Conservation (phyloP, 2,797 vertebrate species). For the Melopsittacus undulatus region DNA sequence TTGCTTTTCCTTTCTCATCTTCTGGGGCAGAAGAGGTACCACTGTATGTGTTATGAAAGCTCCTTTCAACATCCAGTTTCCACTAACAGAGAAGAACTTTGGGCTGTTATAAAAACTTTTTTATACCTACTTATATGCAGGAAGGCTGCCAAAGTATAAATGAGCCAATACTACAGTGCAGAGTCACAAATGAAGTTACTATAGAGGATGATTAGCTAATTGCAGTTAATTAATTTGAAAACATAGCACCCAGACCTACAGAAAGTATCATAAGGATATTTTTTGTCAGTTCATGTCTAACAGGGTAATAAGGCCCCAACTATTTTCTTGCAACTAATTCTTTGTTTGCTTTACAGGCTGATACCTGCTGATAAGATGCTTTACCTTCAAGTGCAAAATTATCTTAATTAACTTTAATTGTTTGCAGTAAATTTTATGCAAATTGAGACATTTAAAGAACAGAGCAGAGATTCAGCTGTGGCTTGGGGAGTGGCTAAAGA, state of each 20-base stretch:
- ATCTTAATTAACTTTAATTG: conserved; percentile 74
- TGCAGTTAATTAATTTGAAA: conserved; percentile 62
- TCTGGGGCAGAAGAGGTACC: neutral
- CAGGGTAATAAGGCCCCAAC: neutral
- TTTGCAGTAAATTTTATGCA: conserved; percentile 61
- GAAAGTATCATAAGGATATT: neutral
- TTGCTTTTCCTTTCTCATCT: neutral
- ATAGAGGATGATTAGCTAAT: conserved; percentile 67
- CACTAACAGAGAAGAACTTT: neutral
- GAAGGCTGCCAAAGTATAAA: conserved; percentile 15
- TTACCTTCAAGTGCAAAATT: conserved; percentile 68
- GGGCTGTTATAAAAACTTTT: neutral
- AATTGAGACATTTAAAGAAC: conserved; percentile 12
- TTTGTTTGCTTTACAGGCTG: conserved; percentile 66
- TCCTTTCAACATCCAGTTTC: neutral
- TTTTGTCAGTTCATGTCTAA: neutral
- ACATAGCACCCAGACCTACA: neutral
- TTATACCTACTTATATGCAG: neutral
- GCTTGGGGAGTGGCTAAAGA: neutral
- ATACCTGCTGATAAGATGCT: conserved; percentile 67
- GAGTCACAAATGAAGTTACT: conserved; percentile 27
- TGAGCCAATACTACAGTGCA: neutral
- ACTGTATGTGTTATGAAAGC: accelerated
- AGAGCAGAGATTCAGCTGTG: neutral
- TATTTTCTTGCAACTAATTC: neutral